These are phyloP conservation scores for Metallyticus violacea DNA, from an alignment of 2,888 invertebrate species.

Conservation along the genomic window DNA sequence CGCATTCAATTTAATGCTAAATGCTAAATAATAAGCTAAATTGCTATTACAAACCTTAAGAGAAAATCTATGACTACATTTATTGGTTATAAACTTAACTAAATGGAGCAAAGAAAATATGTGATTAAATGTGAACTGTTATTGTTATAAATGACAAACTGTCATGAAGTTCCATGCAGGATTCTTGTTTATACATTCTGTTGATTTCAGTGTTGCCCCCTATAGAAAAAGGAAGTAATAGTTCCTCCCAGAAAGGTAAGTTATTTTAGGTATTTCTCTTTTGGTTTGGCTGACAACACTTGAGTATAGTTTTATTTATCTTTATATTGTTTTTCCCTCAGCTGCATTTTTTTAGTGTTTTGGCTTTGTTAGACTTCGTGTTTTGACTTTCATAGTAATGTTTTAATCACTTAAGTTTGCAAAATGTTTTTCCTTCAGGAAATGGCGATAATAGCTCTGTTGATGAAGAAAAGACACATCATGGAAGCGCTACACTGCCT, in stretches of 20 bases:
- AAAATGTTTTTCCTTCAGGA: slow-evolving; percentile 40
- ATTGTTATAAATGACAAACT: background rate
- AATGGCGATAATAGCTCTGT: slow-evolving; percentile 51
- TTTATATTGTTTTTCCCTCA: background rate
- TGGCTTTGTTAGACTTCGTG: background rate
- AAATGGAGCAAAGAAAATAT: background rate
- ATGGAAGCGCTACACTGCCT: slow-evolving; percentile 66
- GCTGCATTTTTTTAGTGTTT: background rate
- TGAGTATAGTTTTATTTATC: background rate
- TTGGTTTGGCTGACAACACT: background rate
- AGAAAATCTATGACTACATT: no score
- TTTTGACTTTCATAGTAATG: background rate
- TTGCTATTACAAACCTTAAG: no score
- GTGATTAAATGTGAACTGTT: background rate
- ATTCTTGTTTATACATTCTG: background rate
- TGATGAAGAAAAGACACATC: slow-evolving; percentile 53
- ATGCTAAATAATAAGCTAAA: no score
- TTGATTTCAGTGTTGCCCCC: background rate
- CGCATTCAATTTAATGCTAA: no score
- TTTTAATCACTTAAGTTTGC: background rate
- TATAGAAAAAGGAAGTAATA: background rate
- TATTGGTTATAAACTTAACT: background rate
- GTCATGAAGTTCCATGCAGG: background rate
- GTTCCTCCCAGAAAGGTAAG: background rate
- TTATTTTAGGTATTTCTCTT: background rate